These are phyloP conservation scores for Halcyon chelicuti DNA, from an alignment of 2,797 vertebrate genomes.

Conservation along the genomic window DNA sequence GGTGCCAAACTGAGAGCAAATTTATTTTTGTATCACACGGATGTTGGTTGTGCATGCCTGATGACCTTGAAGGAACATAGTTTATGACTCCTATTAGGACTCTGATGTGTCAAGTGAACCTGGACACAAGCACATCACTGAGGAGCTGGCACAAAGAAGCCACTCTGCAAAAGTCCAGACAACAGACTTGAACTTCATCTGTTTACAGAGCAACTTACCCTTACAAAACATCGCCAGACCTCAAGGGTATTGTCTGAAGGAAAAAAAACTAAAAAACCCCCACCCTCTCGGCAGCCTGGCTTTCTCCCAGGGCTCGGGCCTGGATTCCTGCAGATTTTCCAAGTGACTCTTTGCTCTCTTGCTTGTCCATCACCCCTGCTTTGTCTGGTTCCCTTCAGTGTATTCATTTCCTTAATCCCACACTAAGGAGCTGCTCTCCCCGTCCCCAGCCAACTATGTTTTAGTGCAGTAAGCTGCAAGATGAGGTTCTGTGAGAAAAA, in stretches of 20 bases:
- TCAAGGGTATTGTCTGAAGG: background rate
- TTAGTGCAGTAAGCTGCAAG: background rate
- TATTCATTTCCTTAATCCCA: background rate
- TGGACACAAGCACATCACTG: background rate
- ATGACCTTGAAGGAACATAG: rapidly evolving
- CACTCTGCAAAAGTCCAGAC: background rate
- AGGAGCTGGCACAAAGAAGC: background rate
- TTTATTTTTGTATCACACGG: background rate
- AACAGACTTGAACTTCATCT: background rate
- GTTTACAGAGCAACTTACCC: background rate
- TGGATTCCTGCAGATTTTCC: background rate
- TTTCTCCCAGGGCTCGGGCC: background rate
- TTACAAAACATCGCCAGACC: background rate
- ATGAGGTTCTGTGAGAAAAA: background rate
- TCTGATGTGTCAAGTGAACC: background rate
- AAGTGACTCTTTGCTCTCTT: background rate
- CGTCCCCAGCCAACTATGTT: background rate
- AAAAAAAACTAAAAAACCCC: background rate
- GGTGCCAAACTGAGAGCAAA: background rate
- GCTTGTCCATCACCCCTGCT: conserved; percentile 13
- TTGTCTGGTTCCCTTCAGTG: background rate
- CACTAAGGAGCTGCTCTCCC: background rate
- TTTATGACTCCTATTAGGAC: background rate
- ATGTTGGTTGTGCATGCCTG: rapidly evolving
- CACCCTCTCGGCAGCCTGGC: background rate